A percentile compares a stretch with the other conserved stretches of the same genome.
Evolutionary conservation across 2,113 vertebrate genomes (phyloP).

Genomic region (Sorex araneus): DNA sequence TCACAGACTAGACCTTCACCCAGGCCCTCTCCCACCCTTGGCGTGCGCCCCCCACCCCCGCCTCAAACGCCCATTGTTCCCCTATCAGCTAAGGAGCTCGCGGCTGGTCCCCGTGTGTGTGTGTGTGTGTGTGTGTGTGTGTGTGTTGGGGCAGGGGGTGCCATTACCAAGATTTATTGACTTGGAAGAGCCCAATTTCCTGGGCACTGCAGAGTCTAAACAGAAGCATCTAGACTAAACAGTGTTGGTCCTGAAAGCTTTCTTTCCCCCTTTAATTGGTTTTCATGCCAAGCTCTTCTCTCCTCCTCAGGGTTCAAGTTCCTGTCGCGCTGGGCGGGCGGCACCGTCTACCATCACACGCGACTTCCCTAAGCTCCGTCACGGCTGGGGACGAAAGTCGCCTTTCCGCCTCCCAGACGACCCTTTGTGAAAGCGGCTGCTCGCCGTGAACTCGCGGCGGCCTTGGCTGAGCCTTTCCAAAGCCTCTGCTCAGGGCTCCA

Average conservation of each 20-base stretch:
- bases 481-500: background rate
- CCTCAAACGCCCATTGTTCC: background rate
- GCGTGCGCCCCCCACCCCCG: too few relatives aligned
- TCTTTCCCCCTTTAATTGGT: slow-evolving; percentile 45
- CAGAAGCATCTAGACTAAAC: slow-evolving; percentile 79
- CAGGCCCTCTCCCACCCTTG: background rate
- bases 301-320: background rate
- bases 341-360: background rate
- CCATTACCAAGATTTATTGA: slow-evolving; percentile 79
- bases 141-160: slow-evolving; percentile 53
- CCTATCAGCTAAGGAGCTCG: too few relatives aligned
- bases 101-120: too few relatives aligned
- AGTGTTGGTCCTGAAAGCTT: slow-evolving; percentile 74
- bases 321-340: too few relatives aligned
- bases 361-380: background rate
- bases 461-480: background rate
- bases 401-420: background rate
- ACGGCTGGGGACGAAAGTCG: background rate
- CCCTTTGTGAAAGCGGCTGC: background rate
- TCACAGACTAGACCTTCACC: too few relatives aligned
- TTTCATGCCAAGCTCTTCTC: slow-evolving; percentile 44
- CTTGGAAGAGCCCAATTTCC: slow-evolving; percentile 77
- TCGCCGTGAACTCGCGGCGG: slow-evolving; percentile 21
- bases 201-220: slow-evolving; percentile 78
- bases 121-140: too few relatives aligned